Conservation (phyloP, 1,140 invertebrate genomes). For the Drosophila equinoxialis region DNA sequence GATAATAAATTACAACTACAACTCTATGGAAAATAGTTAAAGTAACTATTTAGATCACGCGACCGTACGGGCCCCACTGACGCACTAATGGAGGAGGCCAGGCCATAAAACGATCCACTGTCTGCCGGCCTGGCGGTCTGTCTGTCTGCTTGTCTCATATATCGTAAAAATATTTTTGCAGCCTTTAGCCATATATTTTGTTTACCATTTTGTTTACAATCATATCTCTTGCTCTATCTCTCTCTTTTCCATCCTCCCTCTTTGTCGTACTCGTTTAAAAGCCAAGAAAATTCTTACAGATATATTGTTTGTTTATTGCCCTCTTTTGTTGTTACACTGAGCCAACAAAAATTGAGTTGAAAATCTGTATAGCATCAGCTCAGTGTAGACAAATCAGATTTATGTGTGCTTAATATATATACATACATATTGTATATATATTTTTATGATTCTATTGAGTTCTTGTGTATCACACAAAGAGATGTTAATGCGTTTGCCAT, state of each 20-base stretch:
- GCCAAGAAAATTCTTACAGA: slow-evolving; percentile 47
- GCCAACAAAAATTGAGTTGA: slow-evolving; percentile 41
- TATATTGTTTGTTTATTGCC: slow-evolving; percentile 58
- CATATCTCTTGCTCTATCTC: slow-evolving; percentile 13
- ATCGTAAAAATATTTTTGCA: slow-evolving; percentile 71
- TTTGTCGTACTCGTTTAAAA: not conserved
- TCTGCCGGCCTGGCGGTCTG: not conserved
- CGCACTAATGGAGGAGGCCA: not conserved
- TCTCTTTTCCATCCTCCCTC: not conserved
- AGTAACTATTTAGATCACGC: slow-evolving; percentile 3
- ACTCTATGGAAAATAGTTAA: not conserved
- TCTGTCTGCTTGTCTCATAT: slow-evolving; percentile 33
- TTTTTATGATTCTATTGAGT: slow-evolving; percentile 27
- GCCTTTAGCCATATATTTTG: slow-evolving; percentile 40
- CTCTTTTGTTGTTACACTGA: slow-evolving; percentile 34
- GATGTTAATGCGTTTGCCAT: slow-evolving; percentile 38
- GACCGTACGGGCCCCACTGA: not conserved
- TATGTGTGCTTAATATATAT: slow-evolving; percentile 6
- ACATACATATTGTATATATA: not conserved
- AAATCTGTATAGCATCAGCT: slow-evolving; percentile 32
- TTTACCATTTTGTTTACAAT: slow-evolving; percentile 72
- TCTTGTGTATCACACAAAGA: slow-evolving; percentile 40
- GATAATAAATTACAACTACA: slow-evolving; percentile 7
- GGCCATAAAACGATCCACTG: not conserved
- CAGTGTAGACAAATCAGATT: slow-evolving; percentile 40